Percentiles rank a stretch among this genome's conserved stretches.
phyloP scores from a whole-genome alignment of 2,888 invertebrate species.

The Agrotis clavis region DNA sequence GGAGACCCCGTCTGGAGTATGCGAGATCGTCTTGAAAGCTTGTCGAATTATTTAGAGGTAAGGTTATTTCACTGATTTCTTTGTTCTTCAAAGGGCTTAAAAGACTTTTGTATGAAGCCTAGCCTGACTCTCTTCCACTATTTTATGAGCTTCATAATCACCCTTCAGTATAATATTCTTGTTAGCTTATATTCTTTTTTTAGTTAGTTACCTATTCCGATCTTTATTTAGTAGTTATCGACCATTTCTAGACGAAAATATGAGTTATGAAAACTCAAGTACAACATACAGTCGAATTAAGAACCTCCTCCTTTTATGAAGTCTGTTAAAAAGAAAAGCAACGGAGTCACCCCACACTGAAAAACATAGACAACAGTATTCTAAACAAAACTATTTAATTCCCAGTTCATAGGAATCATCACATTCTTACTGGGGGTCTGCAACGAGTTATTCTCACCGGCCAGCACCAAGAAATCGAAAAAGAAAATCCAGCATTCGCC shows the following conservation, averaged over 20 bases:
- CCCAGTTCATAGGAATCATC: constrained; percentile 91
- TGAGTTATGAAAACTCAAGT: neutral
- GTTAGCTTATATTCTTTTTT: too few relatives aligned
- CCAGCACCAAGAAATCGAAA: constrained; percentile 90
- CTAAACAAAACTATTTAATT: neutral
- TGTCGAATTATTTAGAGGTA: constrained; percentile 93
- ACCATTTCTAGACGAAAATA: neutral
- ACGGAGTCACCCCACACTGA: too few relatives aligned
- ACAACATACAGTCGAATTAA: too few relatives aligned
- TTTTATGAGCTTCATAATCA: too few relatives aligned
- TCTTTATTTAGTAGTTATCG: neutral
- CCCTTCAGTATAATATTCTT: too few relatives aligned
- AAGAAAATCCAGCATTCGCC: constrained; percentile 89
- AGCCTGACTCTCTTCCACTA: too few relatives aligned
- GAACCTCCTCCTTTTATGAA: too few relatives aligned
- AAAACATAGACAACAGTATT: neutral
- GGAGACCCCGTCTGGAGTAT: constrained; percentile 82
- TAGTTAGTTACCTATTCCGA: too few relatives aligned
- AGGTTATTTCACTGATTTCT: constrained; percentile 46
- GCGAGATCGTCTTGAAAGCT: constrained; percentile 89
- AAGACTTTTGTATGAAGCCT: too few relatives aligned
- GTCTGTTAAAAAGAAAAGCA: neutral
- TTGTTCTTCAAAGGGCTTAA: neutral
- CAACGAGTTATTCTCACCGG: constrained; percentile 87
- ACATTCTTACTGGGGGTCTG: constrained; percentile 91